A percentile compares a stretch with the other conserved stretches of the same genome.
Conservation (phyloP, 2,113 vertebrate genomes). For the Callionymus lyra region DNA sequence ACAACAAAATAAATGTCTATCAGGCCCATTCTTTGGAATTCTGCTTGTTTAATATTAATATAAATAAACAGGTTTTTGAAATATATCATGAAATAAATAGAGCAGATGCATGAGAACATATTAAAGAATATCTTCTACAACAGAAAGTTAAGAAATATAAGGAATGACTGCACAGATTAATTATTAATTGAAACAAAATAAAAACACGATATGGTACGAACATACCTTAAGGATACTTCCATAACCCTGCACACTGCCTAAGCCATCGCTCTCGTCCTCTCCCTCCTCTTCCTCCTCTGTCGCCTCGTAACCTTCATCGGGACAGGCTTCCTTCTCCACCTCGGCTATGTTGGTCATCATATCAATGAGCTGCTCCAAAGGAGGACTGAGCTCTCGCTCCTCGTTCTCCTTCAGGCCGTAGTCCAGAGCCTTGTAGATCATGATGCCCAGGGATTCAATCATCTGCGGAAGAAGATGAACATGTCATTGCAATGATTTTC, state of each 20-base stretch:
- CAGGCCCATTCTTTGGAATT: no score
- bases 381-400: conserved; percentile 90
- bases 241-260: conserved; percentile 69
- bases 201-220: background rate
- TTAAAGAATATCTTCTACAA: no score
- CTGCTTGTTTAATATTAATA: no score
- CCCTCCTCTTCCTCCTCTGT: conserved; percentile 82
- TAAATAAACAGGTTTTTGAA: no score
- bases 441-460: conserved; percentile 92
- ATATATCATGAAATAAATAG: no score
- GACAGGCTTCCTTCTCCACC: conserved; percentile 67
- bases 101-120: no score
- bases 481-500: no score
- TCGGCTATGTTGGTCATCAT: conserved; percentile 86
- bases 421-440: conserved; percentile 97
- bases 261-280: conserved; percentile 51
- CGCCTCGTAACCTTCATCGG: conserved; percentile 90
- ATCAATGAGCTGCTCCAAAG: conserved; percentile 90
- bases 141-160: no score
- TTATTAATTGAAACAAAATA: no score
- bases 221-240: conserved; percentile 86
- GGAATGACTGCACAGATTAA: no score
- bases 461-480: conserved; percentile 56
- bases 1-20: no score
- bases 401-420: conserved; percentile 94